Percentiles rank a stretch among this genome's conserved stretches.
Conservation (phyloP, 2,113 vertebrate genomes). For the Serranochromis macrocephalus region DNA sequence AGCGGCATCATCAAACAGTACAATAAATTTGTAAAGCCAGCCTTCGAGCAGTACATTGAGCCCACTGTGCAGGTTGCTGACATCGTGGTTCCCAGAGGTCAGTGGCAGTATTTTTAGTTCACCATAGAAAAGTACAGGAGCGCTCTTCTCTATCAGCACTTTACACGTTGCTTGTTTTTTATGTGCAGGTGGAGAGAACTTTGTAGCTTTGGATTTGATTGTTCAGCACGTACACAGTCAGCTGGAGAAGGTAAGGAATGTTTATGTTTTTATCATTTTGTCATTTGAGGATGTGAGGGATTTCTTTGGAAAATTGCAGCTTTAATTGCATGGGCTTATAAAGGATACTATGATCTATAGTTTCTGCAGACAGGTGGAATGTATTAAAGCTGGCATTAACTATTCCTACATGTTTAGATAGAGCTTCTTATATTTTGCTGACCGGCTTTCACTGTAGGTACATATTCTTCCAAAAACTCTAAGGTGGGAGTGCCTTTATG, state of each 20-base stretch:
- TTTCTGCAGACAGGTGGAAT: background rate
- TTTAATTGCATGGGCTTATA: background rate
- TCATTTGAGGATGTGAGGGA: background rate
- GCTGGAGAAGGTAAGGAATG: conserved; percentile 80
- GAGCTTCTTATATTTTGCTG: background rate
- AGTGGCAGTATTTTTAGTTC: background rate
- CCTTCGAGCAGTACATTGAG: conserved; percentile 90
- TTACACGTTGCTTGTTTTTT: background rate
- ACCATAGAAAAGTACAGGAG: background rate
- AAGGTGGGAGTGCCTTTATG: background rate
- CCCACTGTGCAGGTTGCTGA: conserved; percentile 85
- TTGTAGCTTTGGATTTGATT: conserved; percentile 83
- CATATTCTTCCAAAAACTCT: background rate
- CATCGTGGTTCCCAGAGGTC: conserved; percentile 88
- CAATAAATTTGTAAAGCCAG: conserved; percentile 86
- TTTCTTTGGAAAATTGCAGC: background rate
- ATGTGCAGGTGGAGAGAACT: conserved; percentile 82
- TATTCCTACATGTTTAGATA: background rate
- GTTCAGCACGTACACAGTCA: conserved; percentile 90
- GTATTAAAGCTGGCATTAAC: background rate
- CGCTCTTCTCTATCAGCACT: background rate
- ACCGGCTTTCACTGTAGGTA: background rate
- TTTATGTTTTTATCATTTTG: background rate
- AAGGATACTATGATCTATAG: background rate
- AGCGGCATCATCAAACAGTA: conserved; percentile 85